phyloP scores from a whole-genome alignment of 2,888 invertebrate genomes.

The Phoenoteleia sp. region DNA sequence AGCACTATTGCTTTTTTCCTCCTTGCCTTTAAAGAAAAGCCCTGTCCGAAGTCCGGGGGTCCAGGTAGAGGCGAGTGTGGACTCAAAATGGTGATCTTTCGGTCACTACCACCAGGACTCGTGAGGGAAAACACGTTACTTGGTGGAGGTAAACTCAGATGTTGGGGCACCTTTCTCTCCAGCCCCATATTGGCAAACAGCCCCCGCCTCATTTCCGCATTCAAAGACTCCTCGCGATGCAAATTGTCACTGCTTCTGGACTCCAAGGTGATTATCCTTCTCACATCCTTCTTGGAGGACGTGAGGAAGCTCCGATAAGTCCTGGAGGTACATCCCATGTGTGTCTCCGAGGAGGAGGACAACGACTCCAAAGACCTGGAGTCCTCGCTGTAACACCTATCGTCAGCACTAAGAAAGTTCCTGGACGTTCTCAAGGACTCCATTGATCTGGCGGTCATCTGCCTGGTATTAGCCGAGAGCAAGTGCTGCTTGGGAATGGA shows the following conservation, averaged over 20 bases:
- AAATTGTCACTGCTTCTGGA: constrained; percentile 89
- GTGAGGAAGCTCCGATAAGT: constrained; percentile 90
- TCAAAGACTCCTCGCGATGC: constrained; percentile 88
- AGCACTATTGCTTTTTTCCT: constrained; percentile 92
- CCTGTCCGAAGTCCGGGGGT: constrained; percentile 89
- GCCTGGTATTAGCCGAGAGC: constrained; percentile 77
- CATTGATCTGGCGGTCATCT: constrained; percentile 90
- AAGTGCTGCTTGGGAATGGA: constrained; percentile 80
- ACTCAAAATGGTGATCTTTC: constrained; percentile 93
- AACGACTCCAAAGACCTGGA: constrained; percentile 83
- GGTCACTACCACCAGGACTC: constrained; percentile 87
- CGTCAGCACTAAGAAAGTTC: constrained; percentile 86
- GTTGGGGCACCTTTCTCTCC: constrained; percentile 89
- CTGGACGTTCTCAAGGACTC: constrained; percentile 89
- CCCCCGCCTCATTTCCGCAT: constrained; percentile 90
- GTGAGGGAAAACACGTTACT: constrained; percentile 88
- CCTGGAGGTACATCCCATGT: constrained; percentile 86
- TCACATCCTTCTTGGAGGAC: constrained; percentile 90
- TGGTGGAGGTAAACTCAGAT: constrained; percentile 91
- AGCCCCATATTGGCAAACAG: constrained; percentile 89
- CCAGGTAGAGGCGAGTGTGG: constrained; percentile 92
- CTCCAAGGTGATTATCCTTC: constrained; percentile 87
- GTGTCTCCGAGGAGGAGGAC: constrained; percentile 87
- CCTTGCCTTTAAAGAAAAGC: constrained; percentile 88
- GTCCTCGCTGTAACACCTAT: constrained; percentile 82